Conservation (phyloP, 2,888 invertebrate genomes). For the Tinea trinotella region DNA sequence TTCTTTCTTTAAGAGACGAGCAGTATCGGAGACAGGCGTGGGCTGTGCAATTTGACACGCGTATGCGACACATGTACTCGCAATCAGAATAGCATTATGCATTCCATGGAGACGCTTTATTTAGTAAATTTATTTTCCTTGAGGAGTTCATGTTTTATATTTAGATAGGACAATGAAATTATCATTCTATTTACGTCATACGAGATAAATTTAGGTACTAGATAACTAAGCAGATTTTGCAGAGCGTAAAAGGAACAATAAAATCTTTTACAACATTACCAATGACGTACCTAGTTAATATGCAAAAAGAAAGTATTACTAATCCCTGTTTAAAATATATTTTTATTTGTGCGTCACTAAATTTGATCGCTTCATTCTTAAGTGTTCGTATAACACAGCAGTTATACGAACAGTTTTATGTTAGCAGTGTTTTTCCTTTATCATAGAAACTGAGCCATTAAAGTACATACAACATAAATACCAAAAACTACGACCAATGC, state of each 20-base stretch:
- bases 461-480: too few species aligned
- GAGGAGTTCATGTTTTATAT: neutral
- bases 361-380: too few species aligned
- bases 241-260: constrained; percentile 3
- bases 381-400: too few species aligned
- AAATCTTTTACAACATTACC: neutral
- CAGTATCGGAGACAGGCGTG: constrained; percentile 32
- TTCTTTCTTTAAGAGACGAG: constrained; percentile 5
- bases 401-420: too few species aligned
- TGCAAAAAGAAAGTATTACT: too few species aligned
- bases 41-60: constrained; percentile 60
- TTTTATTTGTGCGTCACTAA: too few species aligned
- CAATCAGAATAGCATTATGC: constrained; percentile 35
- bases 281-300: neutral
- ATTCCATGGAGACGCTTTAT: constrained; percentile 7
- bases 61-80: constrained; percentile 51
- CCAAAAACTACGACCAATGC: too few species aligned
- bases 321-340: too few species aligned
- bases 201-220: neutral
- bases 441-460: too few species aligned
- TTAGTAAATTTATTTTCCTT: neutral
- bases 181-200: neutral
- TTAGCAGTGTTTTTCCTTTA: too few species aligned
- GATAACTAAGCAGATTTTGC: neutral
- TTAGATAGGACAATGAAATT: neutral